Conservation (phyloP, 2,797 vertebrate genomes). For the Squalus acanthias region DNA sequence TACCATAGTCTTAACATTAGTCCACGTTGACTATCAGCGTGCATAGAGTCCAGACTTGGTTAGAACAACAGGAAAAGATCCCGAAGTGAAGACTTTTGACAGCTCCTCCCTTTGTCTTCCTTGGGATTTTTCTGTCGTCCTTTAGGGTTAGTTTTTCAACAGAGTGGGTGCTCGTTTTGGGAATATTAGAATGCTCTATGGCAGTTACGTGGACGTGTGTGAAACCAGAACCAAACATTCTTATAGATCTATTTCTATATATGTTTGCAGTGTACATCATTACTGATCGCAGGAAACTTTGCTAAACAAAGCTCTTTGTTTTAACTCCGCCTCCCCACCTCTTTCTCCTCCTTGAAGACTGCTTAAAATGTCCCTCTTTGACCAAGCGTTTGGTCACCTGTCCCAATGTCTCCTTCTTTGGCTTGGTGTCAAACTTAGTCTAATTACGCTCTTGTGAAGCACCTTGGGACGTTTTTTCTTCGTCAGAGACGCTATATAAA, state of each 20-base stretch:
- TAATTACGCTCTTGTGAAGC: accelerated
- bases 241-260: background rate
- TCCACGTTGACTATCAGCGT: background rate
- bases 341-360: background rate
- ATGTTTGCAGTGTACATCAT: too few species aligned
- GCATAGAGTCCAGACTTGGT: background rate
- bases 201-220: background rate
- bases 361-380: background rate
- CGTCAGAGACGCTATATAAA: background rate
- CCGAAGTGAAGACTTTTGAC: background rate
- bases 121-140: background rate
- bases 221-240: too few species aligned
- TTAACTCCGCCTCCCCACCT: background rate
- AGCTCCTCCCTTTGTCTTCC: background rate
- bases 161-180: background rate
- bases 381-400: background rate
- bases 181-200: background rate
- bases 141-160: background rate
- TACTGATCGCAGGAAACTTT: background rate
- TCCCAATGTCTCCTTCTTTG: background rate
- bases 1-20: background rate
- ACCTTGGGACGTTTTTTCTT: too few species aligned
- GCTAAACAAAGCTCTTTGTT: background rate
- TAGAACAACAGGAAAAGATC: background rate
- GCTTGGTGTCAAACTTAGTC: background rate